A percentile compares a stretch with the other conserved stretches of the same genome.
phyloP scores from a whole-genome alignment of 2,113 vertebrate species.

The Xyrauchen texanus region DNA sequence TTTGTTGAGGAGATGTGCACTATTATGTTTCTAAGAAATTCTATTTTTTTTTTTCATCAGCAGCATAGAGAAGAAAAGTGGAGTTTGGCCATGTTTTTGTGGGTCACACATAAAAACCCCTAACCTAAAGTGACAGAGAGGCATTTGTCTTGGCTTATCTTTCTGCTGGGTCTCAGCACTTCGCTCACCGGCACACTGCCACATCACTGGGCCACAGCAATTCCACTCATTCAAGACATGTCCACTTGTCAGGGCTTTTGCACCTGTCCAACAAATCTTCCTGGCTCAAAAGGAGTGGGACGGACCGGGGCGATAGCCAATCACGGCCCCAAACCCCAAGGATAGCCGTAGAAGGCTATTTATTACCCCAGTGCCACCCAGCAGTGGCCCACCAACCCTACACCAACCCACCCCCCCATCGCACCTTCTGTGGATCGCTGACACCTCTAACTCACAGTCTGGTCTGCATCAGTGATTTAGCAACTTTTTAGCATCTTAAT shows the following conservation, averaged over 20 bases:
- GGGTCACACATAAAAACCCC: not conserved
- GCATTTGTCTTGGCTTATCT: slow-evolving; percentile 56
- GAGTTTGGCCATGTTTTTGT: not conserved
- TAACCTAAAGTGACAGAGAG: slow-evolving; percentile 55
- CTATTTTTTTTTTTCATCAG: too few species aligned
- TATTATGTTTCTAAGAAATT: too few species aligned
- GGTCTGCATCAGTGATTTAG: slow-evolving; percentile 15
- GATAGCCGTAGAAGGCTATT: slow-evolving; percentile 78
- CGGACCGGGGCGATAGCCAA: slow-evolving; percentile 63
- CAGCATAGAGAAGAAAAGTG: not conserved
- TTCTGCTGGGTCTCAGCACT: slow-evolving; percentile 63
- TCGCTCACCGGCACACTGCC: slow-evolving; percentile 53
- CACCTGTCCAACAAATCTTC: slow-evolving; percentile 62
- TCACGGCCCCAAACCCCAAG: slow-evolving; percentile 49
- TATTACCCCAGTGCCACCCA: slow-evolving; percentile 39
- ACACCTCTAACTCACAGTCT: slow-evolving; percentile 36
- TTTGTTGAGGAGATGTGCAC: too few species aligned
- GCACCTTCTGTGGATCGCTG: slow-evolving; percentile 21
- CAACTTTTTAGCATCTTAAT: not conserved
- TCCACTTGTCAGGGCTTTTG: slow-evolving; percentile 67
- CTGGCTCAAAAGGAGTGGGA: slow-evolving; percentile 11
- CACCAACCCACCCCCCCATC: slow-evolving; percentile 48
- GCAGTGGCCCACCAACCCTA: slow-evolving; percentile 7
- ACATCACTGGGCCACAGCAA: slow-evolving; percentile 64
- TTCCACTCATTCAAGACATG: slow-evolving; percentile 72